These are phyloP conservation scores for Standfussiana lucernea DNA, from an alignment of 2,888 invertebrate species.

Conservation along the genomic window DNA sequence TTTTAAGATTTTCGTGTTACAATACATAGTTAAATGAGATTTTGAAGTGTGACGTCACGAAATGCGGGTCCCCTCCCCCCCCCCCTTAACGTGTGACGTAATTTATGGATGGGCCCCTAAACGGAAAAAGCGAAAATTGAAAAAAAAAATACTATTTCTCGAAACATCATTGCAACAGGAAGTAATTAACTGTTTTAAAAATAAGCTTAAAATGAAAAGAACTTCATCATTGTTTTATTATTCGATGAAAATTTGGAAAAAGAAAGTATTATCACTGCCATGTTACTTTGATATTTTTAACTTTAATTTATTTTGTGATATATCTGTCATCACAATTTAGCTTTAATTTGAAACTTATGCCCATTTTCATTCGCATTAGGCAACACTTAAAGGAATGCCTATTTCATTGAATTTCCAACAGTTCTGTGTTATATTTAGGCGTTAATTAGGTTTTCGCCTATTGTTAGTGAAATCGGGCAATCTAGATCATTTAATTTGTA, in stretches of 20 bases:
- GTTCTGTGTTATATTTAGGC: background rate
- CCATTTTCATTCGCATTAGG: background rate
- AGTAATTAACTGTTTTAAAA: background rate
- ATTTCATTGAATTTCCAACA: background rate
- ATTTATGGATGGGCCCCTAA: too few relatives aligned
- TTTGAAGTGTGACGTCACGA: too few relatives aligned
- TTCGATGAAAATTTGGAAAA: background rate
- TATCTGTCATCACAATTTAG: conserved; percentile 23
- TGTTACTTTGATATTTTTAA: conserved; percentile 12
- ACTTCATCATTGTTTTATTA: background rate
- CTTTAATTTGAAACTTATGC: conserved; percentile 27
- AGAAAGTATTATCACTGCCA: conserved; percentile 46
- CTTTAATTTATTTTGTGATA: conserved; percentile 32
- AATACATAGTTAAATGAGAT: too few relatives aligned
- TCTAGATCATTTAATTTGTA: background rate
- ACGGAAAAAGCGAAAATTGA: background rate
- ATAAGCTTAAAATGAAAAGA: background rate
- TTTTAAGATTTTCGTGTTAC: too few relatives aligned
- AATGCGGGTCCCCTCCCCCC: too few relatives aligned
- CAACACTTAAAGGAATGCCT: background rate
- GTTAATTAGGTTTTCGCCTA: too few relatives aligned
- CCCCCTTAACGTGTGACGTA: too few relatives aligned
- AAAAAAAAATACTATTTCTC: background rate
- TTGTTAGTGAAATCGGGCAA: background rate
- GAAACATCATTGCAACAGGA: background rate